These are phyloP conservation scores for Sebastolobus altivelis DNA, from an alignment of 2,797 vertebrate species.

Conservation along the genomic window DNA sequence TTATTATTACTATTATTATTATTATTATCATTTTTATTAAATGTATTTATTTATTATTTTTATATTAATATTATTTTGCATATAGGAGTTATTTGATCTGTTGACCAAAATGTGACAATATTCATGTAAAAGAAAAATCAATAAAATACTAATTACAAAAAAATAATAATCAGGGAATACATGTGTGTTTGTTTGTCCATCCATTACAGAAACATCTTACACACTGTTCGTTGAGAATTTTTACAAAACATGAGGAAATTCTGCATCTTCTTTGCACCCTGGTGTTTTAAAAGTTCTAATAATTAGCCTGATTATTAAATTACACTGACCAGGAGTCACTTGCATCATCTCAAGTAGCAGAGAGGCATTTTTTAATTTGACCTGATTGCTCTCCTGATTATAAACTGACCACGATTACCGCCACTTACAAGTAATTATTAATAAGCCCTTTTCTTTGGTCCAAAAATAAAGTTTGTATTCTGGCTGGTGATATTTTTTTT, in stretches of 20 bases:
- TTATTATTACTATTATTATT: too few relatives aligned
- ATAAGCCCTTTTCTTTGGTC: slow-evolving; percentile 12
- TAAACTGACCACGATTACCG: slow-evolving; percentile 6
- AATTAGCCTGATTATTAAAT: slow-evolving; percentile 30
- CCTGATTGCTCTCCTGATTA: slow-evolving; percentile 9
- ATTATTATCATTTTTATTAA: too few relatives aligned
- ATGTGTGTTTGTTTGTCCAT: too few relatives aligned
- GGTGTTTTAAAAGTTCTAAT: slow-evolving; percentile 6
- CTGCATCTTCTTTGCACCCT: neutral
- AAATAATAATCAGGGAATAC: too few relatives aligned
- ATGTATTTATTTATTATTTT: too few relatives aligned
- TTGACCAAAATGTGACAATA: too few relatives aligned
- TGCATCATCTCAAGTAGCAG: neutral
- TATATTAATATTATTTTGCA: too few relatives aligned
- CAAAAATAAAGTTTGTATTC: neutral
- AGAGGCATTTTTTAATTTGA: neutral
- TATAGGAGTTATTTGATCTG: too few relatives aligned
- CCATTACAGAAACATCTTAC: neutral
- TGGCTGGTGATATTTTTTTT: neutral
- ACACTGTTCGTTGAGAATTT: neutral
- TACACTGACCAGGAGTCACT: neutral
- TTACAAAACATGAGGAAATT: neutral
- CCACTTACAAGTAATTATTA: too few relatives aligned
- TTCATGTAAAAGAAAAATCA: too few relatives aligned
- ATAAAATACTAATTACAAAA: too few relatives aligned